These are phyloP conservation scores for Timandra comae DNA, from an alignment of 2,888 invertebrate genomes.

Conservation along the genomic window DNA sequence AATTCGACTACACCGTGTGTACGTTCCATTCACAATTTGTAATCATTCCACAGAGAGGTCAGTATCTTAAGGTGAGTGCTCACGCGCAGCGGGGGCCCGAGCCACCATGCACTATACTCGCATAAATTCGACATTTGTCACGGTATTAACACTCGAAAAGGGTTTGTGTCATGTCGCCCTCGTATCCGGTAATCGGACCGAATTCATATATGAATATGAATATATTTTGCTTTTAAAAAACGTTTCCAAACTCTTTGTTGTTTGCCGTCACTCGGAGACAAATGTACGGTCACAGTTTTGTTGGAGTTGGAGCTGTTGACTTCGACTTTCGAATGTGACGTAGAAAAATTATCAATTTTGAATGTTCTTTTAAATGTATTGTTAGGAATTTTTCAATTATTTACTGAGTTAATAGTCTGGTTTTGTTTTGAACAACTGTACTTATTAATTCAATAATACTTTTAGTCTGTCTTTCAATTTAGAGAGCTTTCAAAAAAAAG, in stretches of 20 bases:
- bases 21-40: constrained; percentile 25
- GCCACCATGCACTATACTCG: constrained; percentile 46
- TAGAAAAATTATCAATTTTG: too few species aligned
- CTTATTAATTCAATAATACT: too few species aligned
- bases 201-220: constrained; percentile 36
- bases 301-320: too few species aligned
- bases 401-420: too few species aligned
- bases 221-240: constrained; percentile 46
- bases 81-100: constrained; percentile 54
- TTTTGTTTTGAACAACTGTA: too few species aligned
- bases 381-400: too few species aligned
- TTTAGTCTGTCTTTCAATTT: too few species aligned
- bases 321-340: too few species aligned
- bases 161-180: constrained; percentile 72
- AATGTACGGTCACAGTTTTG: constrained; percentile 12
- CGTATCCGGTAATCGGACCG: constrained; percentile 65
- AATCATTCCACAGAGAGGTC: constrained; percentile 28
- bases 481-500: too few species aligned
- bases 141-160: constrained; percentile 74
- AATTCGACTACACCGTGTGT: too few species aligned
- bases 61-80: constrained; percentile 35
- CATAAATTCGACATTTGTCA: constrained; percentile 75
- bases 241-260: constrained; percentile 42
- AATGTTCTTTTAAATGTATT: too few species aligned
- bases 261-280: constrained; percentile 32